Base-by-base conservation (phyloP, 1,140 invertebrate species). In the Drosophila carrolli region DNA sequence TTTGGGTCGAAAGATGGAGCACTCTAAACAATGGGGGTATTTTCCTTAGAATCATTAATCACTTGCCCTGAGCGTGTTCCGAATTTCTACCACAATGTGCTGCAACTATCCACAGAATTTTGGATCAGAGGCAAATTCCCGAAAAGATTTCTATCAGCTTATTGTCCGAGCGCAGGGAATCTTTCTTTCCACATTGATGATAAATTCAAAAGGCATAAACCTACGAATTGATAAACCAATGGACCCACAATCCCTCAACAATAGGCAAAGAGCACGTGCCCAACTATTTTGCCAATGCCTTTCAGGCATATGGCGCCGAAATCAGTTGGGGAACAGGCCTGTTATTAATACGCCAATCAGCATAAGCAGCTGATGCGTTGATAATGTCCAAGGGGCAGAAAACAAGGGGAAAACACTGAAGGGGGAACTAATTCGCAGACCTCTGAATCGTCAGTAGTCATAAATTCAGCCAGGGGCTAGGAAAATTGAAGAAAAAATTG, bases 291-390 rank as follows among this genome's bases (percentile, higher is more conserved):
- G n/a, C 14, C 14, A 29, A 32, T 59, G 40, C 14, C 50, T 23
- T 29, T 27, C 9, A 40, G 68, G 41, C 76, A 79, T 68, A 74
- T 79, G 60, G 68, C 68, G 48, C 38, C 44, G 56, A 73, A 86
- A 86, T 86, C 79, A 88, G 71, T 77, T 77, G 56, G 66, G 40
- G 3, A 48, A 37, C 48, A 71, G 62, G 59, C 61, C 58, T 70
- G 60, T 81, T 85, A 85, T 81, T 84, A 80, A 85, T 75, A 75
- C 57, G 44, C 81, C 83, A 88, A 86, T 86, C 82, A 86, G 75
- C 70, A 88, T 86, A 78, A 80, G 78, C 76, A 84, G 77, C 73
- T 84, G 80, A 84, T 89, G 76, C 61, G 68, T 63, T 68, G 76
- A 89, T 83, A 82, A 63, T 56, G 50, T 53, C 50, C 27, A 9